Evolutionary conservation across 2,113 vertebrate genomes (phyloP).

Genomic region (Morone saxatilis): DNA sequence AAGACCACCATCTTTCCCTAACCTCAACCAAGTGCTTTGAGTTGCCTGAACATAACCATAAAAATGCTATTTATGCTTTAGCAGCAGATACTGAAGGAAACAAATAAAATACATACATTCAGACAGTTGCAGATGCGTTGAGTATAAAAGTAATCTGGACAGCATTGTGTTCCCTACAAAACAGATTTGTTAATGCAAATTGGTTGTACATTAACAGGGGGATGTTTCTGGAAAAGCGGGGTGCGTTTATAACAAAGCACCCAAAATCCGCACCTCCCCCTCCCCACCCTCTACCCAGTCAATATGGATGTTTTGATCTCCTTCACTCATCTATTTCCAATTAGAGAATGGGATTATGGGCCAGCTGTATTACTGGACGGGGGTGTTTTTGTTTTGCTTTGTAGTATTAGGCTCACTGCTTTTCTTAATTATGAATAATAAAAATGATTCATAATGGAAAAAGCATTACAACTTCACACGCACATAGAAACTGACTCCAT

Average conservation of each 20-base stretch:
- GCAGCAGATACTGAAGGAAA: neutral
- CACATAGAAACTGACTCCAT: constrained; percentile 53
- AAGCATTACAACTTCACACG: constrained; percentile 63
- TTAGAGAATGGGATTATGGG: constrained; percentile 62
- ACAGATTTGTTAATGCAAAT: neutral
- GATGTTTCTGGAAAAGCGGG: constrained; percentile 7
- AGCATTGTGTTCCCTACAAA: neutral
- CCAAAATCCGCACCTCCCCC: neutral
- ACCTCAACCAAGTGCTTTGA: neutral
- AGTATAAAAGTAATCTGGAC: neutral
- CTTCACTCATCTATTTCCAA: constrained; percentile 71
- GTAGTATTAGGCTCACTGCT: constrained; percentile 68
- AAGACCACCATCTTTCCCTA: neutral
- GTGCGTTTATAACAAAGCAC: constrained; percentile 14
- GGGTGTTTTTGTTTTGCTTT: constrained; percentile 75
- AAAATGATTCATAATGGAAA: constrained; percentile 84
- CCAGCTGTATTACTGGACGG: constrained; percentile 71
- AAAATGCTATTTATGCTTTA: neutral
- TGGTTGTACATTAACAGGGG: neutral
- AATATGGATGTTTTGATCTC: constrained; percentile 69
- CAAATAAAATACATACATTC: neutral
- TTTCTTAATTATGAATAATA: constrained; percentile 85
- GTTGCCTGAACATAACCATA: no score
- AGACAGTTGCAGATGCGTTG: neutral
- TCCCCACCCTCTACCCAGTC: neutral